These are phyloP conservation scores for Phengaris arion DNA, from an alignment of 2,888 invertebrate species.

Conservation along the genomic window DNA sequence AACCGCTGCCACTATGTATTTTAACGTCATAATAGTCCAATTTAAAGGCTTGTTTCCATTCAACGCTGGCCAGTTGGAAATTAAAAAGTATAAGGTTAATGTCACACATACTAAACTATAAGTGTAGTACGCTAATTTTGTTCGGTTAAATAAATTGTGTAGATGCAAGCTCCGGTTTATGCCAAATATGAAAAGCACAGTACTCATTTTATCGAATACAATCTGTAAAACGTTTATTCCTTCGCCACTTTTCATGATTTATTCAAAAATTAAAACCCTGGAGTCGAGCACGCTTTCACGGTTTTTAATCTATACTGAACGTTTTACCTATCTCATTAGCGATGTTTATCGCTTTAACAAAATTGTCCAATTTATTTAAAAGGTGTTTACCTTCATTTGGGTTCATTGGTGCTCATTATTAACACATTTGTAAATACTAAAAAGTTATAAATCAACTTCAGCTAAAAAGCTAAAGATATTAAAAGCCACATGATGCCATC, in stretches of 20 bases:
- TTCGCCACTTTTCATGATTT: not conserved
- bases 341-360: not conserved
- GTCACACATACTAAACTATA: constrained; percentile 12
- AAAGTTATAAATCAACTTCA: no score
- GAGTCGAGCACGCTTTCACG: not conserved
- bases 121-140: constrained; percentile 14
- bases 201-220: constrained; percentile 18
- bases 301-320: constrained; percentile 12
- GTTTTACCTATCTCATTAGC: not conserved
- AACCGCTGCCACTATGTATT: constrained; percentile 7
- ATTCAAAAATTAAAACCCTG: not conserved
- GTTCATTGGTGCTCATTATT: not conserved
- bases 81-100: constrained; percentile 2
- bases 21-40: constrained; percentile 6
- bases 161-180: constrained; percentile 20
- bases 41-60: constrained; percentile 21
- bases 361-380: constrained; percentile 20
- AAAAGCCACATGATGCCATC: no score
- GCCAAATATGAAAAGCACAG: constrained; percentile 9
- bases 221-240: not conserved
- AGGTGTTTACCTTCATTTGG: not conserved
- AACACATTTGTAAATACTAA: not conserved
- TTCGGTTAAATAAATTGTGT: not conserved
- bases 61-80: constrained; percentile 8
- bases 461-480: no score